These are phyloP conservation scores for Cathartes aura DNA, from an alignment of 2,113 vertebrate species.

Conservation along the genomic window DNA sequence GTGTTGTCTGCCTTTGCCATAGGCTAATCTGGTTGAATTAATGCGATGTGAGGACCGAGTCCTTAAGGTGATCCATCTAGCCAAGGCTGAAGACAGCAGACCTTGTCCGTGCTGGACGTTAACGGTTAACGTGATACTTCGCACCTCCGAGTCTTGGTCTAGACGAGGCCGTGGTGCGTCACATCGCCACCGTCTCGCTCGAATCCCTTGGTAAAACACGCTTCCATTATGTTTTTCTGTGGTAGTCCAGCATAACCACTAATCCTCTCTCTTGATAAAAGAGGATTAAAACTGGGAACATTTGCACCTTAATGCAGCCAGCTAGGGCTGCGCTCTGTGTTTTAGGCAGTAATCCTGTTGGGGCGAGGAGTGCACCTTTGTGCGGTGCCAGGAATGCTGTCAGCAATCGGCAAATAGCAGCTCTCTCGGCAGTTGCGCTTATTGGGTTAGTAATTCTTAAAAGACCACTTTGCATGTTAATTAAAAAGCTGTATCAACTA, in stretches of 20 bases:
- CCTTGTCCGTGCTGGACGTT: rapidly evolving
- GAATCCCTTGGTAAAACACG: rapidly evolving
- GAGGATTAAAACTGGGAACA: slow-evolving; percentile 24
- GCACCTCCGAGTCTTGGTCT: rapidly evolving
- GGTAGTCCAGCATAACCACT: not conserved
- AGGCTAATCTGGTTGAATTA: not conserved
- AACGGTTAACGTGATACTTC: rapidly evolving
- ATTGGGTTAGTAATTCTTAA: not conserved
- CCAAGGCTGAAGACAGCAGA: not conserved
- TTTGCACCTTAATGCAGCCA: not conserved
- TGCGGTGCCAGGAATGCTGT: not conserved
- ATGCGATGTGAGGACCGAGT: rapidly evolving
- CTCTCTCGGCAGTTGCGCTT: not conserved
- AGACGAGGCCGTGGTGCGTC: rapidly evolving
- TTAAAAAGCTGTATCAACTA: not conserved
- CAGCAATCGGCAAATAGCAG: not conserved
- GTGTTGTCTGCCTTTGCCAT: rapidly evolving
- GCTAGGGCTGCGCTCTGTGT: not conserved
- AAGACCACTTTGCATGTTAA: not conserved
- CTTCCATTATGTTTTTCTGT: not conserved
- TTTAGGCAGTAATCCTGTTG: not conserved
- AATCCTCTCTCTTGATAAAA: not conserved
- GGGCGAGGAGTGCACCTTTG: not conserved
- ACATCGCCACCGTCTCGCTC: rapidly evolving
- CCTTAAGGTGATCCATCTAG: not conserved